phyloP scores from a whole-genome alignment of 2,113 vertebrate species.

The Thamnaconus septentrionalis region DNA sequence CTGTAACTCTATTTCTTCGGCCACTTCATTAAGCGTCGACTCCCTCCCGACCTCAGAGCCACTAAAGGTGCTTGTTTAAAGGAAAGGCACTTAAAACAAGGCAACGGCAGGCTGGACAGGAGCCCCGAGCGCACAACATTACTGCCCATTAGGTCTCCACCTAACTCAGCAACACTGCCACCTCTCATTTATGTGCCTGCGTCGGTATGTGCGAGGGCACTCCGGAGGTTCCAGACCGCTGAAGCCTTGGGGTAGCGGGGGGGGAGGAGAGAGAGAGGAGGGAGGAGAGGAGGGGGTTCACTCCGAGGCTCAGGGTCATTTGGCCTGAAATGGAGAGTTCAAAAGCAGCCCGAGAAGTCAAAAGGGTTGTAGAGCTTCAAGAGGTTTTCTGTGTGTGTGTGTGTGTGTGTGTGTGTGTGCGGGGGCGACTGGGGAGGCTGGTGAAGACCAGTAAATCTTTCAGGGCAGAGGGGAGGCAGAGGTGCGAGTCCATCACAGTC shows the following conservation, averaged over 20 bases:
- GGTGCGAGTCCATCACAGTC: no score
- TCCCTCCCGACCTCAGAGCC: conserved; percentile 46
- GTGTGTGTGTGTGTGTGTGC: no score
- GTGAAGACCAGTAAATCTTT: no score
- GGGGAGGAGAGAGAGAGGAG: not conserved
- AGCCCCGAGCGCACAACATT: conserved; percentile 62
- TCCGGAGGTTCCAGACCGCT: conserved; percentile 63
- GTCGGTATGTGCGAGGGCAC: conserved; percentile 47
- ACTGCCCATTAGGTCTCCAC: conserved; percentile 69
- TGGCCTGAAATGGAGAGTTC: conserved; percentile 71
- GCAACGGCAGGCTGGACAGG: conserved; percentile 52
- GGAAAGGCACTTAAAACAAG: conserved; percentile 70
- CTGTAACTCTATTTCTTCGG: conserved; percentile 69
- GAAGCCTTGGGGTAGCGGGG: conserved; percentile 39
- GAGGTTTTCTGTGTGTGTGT: conserved; percentile 55
- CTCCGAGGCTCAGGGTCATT: conserved; percentile 63
- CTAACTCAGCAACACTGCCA: conserved; percentile 79
- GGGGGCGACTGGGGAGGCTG: no score
- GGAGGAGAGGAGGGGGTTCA: conserved; percentile 26
- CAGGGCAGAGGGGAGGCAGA: no score
- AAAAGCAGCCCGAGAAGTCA: conserved; percentile 69
- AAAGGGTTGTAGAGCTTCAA: conserved; percentile 54
- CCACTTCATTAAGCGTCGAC: conserved; percentile 67
- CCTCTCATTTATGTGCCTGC: conserved; percentile 65
- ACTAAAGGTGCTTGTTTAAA: conserved; percentile 62